Conservation (phyloP, 2,797 vertebrate species). For the Onychomys arenicola region DNA sequence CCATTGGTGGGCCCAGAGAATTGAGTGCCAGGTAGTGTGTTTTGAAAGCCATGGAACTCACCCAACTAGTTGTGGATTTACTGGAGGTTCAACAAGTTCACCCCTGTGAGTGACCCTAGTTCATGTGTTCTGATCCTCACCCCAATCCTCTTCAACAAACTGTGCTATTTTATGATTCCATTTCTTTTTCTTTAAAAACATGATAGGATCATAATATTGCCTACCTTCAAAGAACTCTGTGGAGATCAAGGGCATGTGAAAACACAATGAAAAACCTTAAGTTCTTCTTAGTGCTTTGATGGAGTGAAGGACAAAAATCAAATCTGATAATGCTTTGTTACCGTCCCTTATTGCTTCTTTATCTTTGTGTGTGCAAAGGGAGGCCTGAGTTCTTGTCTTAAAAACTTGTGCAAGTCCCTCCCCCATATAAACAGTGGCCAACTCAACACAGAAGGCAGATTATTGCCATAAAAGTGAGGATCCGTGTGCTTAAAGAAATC, state of each 20-base stretch:
- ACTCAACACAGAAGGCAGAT: not conserved
- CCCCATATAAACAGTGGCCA: not conserved
- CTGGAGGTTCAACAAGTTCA: not conserved
- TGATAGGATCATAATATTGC: not conserved
- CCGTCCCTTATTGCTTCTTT: not conserved
- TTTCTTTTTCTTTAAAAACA: conserved; percentile 35
- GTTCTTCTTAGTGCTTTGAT: not conserved
- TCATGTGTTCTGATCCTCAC: accelerated
- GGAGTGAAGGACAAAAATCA: not conserved
- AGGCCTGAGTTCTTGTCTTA: not conserved
- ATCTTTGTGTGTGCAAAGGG: not conserved
- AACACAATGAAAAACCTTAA: not conserved
- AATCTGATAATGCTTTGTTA: not conserved
- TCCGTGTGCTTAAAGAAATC: not conserved
- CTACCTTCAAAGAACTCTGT: not conserved
- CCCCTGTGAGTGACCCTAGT: not conserved
- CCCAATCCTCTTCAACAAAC: not conserved
- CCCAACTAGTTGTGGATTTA: not conserved
- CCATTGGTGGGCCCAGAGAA: not conserved
- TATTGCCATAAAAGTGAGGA: not conserved
- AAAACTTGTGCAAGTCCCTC: not conserved
- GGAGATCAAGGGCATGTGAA: not conserved
- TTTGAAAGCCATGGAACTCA: not conserved
- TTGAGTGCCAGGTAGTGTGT: not conserved
- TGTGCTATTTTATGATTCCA: not conserved